Percentiles rank a stretch among this genome's conserved stretches.
Conservation (phyloP, 2,797 vertebrate species). For the Chromis chromis region DNA sequence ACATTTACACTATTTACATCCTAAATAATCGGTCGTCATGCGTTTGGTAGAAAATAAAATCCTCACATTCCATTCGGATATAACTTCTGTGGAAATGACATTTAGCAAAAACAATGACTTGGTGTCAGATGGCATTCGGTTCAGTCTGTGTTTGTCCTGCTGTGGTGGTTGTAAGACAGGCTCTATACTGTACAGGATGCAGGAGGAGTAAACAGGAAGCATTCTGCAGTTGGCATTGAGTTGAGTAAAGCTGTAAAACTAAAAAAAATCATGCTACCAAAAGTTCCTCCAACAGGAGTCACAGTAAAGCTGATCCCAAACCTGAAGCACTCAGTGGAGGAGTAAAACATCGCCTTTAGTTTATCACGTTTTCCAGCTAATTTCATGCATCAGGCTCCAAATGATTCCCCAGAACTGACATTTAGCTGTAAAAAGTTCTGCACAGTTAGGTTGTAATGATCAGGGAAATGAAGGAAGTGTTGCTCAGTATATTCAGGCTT, state of each 20-base stretch:
- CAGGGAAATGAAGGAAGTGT: too few relatives aligned
- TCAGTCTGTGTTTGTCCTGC: conserved; percentile 22
- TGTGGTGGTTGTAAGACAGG: conserved; percentile 24
- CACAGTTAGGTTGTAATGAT: not conserved
- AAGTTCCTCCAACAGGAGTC: conserved; percentile 68
- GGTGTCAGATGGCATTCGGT: conserved; percentile 54
- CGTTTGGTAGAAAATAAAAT: conserved; percentile 69
- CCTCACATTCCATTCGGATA: conserved; percentile 67
- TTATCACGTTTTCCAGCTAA: not conserved
- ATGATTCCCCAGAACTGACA: not conserved
- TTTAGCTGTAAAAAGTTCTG: not conserved
- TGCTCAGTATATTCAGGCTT: too few relatives aligned
- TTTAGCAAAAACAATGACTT: conserved; percentile 18
- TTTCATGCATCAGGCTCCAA: not conserved
- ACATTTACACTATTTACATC: conserved; percentile 80
- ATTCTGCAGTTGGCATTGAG: conserved; percentile 46
- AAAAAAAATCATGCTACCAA: conserved; percentile 70
- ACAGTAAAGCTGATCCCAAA: conserved; percentile 53
- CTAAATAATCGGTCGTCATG: conserved; percentile 68
- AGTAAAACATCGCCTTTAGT: not conserved
- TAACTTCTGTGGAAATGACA: conserved; percentile 18
- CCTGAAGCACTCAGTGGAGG: conserved; percentile 37
- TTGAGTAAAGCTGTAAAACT: conserved; percentile 38
- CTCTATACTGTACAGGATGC: conserved; percentile 52
- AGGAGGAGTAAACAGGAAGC: conserved; percentile 56